Conservation (phyloP, 2,113 vertebrate genomes). For the Corynorhinus townsendii region DNA sequence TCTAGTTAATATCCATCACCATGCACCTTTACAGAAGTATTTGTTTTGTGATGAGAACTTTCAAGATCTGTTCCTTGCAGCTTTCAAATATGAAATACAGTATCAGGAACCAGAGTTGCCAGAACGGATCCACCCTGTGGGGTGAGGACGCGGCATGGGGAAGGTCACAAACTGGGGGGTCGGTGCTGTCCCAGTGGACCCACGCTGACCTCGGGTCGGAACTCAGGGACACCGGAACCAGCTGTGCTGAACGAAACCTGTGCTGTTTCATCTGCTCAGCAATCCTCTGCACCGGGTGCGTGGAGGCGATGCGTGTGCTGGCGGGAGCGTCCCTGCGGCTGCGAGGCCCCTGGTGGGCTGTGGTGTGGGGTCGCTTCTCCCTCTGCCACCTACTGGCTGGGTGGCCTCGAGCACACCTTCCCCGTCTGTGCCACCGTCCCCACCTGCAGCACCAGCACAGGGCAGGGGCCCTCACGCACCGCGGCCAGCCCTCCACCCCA, state of each 20-base stretch:
- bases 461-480: neutral
- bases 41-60: neutral
- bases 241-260: neutral
- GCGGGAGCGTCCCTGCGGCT: neutral
- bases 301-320: neutral
- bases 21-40: neutral
- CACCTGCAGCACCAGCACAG: neutral
- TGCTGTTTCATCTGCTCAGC: neutral
- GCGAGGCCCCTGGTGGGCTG: neutral
- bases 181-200: neutral
- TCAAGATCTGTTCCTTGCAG: too few relatives aligned
- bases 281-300: accelerated
- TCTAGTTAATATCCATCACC: neutral
- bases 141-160: neutral
- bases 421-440: neutral
- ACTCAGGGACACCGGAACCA: neutral
- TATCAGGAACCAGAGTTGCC: neutral
- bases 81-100: neutral
- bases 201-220: neutral
- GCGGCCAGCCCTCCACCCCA: neutral
- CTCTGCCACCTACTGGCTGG: neutral
- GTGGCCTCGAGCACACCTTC: neutral
- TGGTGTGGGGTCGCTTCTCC: neutral
- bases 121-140: accelerated
- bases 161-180: neutral